Percentiles rank a stretch among this genome's conserved stretches.
These are phyloP conservation scores for Macrocentrus cingulum DNA, from an alignment of 1,140 invertebrate genomes.

Conservation along the genomic window DNA sequence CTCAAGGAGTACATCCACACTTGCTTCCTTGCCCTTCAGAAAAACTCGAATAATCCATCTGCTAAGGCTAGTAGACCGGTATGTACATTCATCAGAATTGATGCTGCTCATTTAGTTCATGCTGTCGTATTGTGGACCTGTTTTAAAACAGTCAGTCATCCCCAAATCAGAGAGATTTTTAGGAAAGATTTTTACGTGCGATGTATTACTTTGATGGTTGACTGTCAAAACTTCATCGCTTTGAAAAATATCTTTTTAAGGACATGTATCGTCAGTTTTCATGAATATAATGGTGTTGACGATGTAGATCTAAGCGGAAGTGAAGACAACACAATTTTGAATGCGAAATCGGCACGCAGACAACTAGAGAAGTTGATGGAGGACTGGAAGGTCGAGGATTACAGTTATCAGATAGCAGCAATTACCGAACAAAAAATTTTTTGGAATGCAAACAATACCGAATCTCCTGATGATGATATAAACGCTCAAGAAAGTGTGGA, in stretches of 20 bases:
- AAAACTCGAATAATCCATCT: neutral
- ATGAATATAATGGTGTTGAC: conserved; percentile 1
- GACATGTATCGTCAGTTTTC: conserved; percentile 4
- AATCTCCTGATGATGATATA: too few species aligned
- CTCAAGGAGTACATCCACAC: conserved; percentile 3
- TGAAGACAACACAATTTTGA: neutral
- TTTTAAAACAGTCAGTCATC: conserved; percentile 13
- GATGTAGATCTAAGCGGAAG: too few species aligned
- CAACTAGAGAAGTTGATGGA: too few species aligned
- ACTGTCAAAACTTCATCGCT: conserved; percentile 11
- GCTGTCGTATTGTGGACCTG: conserved; percentile 16
- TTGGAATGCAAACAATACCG: too few species aligned
- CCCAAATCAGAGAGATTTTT: conserved; percentile 19
- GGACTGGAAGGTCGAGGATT: too few species aligned
- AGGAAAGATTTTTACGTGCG: conserved; percentile 15
- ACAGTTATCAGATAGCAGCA: too few species aligned
- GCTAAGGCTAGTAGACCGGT: neutral
- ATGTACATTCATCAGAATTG: conserved; percentile 18
- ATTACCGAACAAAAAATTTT: too few species aligned
- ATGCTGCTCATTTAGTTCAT: conserved; percentile 23
- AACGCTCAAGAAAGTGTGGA: too few species aligned
- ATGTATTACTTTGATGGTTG: conserved; percentile 23
- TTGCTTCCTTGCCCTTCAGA: neutral
- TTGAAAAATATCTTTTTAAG: conserved; percentile 20
- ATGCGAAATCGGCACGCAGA: too few species aligned